Evolutionary conservation across 2,113 vertebrate genomes (phyloP), one percentile per base, ranked within the genome.

Genomic region (Centrocercus urophasianus): DNA sequence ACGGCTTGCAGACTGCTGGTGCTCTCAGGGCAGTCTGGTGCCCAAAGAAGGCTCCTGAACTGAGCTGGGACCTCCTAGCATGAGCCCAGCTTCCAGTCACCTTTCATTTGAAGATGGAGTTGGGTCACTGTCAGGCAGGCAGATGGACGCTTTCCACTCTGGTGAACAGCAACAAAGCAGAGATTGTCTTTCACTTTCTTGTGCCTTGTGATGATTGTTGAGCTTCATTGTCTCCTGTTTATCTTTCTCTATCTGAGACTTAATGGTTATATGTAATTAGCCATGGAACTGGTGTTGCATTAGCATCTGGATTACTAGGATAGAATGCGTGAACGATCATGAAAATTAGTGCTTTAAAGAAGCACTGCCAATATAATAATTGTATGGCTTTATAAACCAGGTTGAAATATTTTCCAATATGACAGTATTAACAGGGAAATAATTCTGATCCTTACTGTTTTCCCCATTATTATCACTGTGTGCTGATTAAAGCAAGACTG

Each of bases 261-360:
- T 97, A 95, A 70, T 45, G 66, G 61, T 70, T 79, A 6, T 65
- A 75, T 77, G 72, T 89, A 86, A 95, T 94, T 94, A 92, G 91
- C 91, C 76, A 25, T 25, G 65, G 88, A n/a, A 60, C 59, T 72
- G 70, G 86, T 77, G 85, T 86, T 72, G 75, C 52, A 4, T 64
- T 88, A 61, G 89, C 85, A 67, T 88, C 83, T 93, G 93, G 78
- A 80, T 92, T 79, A 25, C 60, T 79, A 83, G 85, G 38, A 57
- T n/a, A 74, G 69, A 19, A 52, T 6, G 10, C 61, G 3, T 63
- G 72, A 61, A 32, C n/a, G 61, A n/a, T 72, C 75, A 14, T 12
- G 57, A 48, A 88, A 90, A 85, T 24, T 2, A 45, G 38, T 69
- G 88, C 71, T 93, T 92, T 57, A n/a, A 86, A 88, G 79, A 69